These are phyloP conservation scores for Pollenia amentaria DNA, from an alignment of 2,888 invertebrate species.

Conservation along the genomic window DNA sequence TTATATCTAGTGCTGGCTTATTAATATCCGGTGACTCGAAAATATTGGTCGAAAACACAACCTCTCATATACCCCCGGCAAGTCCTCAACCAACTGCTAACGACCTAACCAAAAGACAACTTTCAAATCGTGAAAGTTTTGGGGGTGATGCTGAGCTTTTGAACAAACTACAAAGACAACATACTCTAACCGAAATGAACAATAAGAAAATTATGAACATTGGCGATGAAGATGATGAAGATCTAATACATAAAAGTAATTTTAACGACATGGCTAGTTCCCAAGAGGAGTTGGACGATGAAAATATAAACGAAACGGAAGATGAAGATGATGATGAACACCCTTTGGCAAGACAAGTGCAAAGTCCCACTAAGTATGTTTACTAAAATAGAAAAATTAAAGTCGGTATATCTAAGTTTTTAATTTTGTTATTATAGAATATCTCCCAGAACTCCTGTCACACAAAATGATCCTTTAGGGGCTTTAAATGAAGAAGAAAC, in stretches of 20 bases:
- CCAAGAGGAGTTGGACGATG: conserved; percentile 80
- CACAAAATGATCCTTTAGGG: conserved; percentile 96
- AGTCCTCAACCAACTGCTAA: conserved; percentile 85
- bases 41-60: conserved; percentile 53
- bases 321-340: conserved; percentile 69
- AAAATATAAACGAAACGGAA: conserved; percentile 74
- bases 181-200: conserved; percentile 76
- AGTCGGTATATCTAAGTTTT: conserved; percentile 9
- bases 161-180: conserved; percentile 88
- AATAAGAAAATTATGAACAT: conserved; percentile 81
- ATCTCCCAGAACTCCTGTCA: conserved; percentile 93
- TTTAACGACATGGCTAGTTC: conserved; percentile 79
- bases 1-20: conserved; percentile 85
- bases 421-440: conserved; percentile 84
- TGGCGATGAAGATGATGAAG: conserved; percentile 77
- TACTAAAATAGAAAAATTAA: background rate
- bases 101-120: conserved; percentile 84
- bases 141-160: conserved; percentile 92
- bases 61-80: conserved; percentile 83
- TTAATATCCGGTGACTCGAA: conserved; percentile 85
- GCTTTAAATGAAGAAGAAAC: conserved; percentile 87
- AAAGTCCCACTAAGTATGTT: conserved; percentile 84
- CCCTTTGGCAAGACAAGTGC: conserved; percentile 75
- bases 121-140: conserved; percentile 90
- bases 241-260: conserved; percentile 64